phyloP scores from a whole-genome alignment of 2,113 vertebrate genomes.

The Chloropsis hardwickii region DNA sequence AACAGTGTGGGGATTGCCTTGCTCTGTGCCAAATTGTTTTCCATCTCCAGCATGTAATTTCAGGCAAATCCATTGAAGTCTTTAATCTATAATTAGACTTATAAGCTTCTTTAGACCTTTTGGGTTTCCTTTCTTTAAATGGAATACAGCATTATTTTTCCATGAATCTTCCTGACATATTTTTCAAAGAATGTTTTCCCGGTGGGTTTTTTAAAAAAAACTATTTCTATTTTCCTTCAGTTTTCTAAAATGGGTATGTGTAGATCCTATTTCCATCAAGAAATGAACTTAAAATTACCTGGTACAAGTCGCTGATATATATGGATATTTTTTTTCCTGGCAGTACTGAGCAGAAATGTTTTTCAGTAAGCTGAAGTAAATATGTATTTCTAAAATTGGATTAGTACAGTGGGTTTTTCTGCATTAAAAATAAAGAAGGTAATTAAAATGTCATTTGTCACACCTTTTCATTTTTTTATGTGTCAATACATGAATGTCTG shows the following conservation, averaged over 20 bases:
- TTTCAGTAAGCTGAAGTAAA: not conserved
- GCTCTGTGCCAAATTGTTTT: not conserved
- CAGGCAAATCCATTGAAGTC: not conserved
- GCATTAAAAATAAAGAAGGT: not conserved
- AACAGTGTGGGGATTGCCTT: not conserved
- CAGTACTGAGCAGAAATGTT: not conserved
- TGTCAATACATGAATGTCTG: not conserved
- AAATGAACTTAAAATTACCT: not conserved
- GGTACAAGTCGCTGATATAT: not conserved
- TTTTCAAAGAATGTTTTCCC: not conserved
- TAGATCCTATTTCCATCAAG: not conserved
- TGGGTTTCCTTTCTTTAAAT: not conserved
- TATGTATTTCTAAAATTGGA: not conserved
- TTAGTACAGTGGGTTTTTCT: not conserved
- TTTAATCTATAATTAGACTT: slow-evolving; percentile 24
- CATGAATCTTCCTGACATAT: not conserved
- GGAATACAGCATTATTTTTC: not conserved
- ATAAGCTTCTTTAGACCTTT: not conserved
- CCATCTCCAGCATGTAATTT: not conserved
- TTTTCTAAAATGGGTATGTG: not conserved
- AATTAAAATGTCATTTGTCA: not conserved
- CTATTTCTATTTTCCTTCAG: not conserved
- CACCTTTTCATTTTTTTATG: not conserved
- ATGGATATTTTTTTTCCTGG: not conserved
- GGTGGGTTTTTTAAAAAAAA: not conserved